Evolutionary conservation across 2,888 invertebrate genomes (phyloP), one percentile per base, ranked within the genome.

Genomic region (Gisinianus flammeolus): DNA sequence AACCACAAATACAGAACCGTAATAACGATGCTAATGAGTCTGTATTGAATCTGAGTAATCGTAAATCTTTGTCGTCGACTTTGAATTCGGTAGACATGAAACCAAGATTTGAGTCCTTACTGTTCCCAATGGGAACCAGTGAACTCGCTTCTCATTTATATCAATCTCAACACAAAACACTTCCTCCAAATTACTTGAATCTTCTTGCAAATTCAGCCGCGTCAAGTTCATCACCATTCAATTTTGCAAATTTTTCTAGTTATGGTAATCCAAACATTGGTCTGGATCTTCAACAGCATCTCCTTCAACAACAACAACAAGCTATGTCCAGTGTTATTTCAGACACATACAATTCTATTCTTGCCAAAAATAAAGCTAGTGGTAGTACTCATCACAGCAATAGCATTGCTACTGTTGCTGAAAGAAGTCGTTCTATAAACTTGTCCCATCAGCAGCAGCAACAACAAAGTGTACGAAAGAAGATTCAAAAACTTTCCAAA

Each of bases 291-390:
- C 62, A 62, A 62, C 62, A 62, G 28, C 62, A 62, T 28, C 62
- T 62, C 16, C 28, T 62, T 28, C 62, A 62, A 62, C 62, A 62
- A 62, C 62, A 62, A 62, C 62, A 62, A 62, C 62, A 62, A 26
- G 62, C 62, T 5, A 62, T 62, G 62, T 28, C 26, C 4, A 62
- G 62, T 62, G 62, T 62, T 6, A 62, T 62, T 8, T 62, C 62
- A 12, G 62, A 62, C 26, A 62, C 62, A 26, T 26, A 10, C 62
- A 62, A 26, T 62, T 26, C 44, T 44, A 44, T 24, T 62, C 62
- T 62, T 62, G 62, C 62, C 24, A 62, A 62, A 22, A 62, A 62
- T 26, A 26, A 26, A 26, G 28, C 24, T 26, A 62, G 26, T 62
- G 28, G 28, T 28, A 26, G 62, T 28, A n/a, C n/a, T n/a, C n/a